These are phyloP conservation scores for Schizotus pectinicornis DNA, from an alignment of 2,888 invertebrate genomes.

Conservation along the genomic window DNA sequence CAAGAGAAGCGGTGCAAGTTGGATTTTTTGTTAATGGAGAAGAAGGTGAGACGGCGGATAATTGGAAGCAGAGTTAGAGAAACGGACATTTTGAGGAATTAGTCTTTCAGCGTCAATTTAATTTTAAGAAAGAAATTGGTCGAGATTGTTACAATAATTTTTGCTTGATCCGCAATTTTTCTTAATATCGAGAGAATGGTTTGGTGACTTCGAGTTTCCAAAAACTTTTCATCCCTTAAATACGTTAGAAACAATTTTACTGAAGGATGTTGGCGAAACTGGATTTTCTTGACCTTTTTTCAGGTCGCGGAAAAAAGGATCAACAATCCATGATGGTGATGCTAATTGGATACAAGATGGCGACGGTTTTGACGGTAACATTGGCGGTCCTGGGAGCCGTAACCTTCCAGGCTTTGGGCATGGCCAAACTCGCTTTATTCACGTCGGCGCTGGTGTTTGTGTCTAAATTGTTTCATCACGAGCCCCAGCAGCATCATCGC, in stretches of 20 bases:
- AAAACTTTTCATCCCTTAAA: too few species aligned
- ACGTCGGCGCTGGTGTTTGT: constrained; percentile 64
- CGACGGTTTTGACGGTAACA: constrained; percentile 67
- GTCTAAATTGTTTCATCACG: constrained; percentile 40
- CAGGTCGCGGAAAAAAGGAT: constrained; percentile 59
- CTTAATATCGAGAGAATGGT: too few species aligned
- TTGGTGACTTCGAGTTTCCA: too few species aligned
- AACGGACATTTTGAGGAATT: not conserved
- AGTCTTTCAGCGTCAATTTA: too few species aligned
- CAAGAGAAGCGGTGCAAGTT: constrained; percentile 60
- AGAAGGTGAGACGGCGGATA: constrained; percentile 44
- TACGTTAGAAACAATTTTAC: too few species aligned
- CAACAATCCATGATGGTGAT: constrained; percentile 67
- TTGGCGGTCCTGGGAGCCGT: constrained; percentile 67
- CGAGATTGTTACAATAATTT: too few species aligned
- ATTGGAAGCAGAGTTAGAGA: not conserved
- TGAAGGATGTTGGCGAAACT: too few species aligned
- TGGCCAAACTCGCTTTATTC: constrained; percentile 72
- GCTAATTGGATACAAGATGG: constrained; percentile 72
- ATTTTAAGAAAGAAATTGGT: too few species aligned
- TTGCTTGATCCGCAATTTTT: too few species aligned
- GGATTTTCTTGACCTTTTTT: too few species aligned
- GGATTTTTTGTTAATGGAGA: constrained; percentile 45
- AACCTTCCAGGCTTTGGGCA: constrained; percentile 71
- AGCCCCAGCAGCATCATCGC: constrained; percentile 33